These are phyloP conservation scores for Selene dorsalis DNA, from an alignment of 2,797 vertebrate species.

Conservation along the genomic window DNA sequence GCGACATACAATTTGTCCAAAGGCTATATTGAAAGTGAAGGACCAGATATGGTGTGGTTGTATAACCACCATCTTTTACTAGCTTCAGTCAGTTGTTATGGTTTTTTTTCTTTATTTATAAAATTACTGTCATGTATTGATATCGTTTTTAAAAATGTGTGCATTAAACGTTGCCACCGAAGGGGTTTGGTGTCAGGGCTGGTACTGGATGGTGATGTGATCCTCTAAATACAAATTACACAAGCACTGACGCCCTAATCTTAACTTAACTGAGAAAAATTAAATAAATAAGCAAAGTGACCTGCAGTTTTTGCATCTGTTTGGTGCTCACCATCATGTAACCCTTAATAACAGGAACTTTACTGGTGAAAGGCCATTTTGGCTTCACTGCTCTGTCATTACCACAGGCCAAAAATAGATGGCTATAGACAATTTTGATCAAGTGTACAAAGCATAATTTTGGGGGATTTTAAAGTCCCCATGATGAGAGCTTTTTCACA, in stretches of 20 bases:
- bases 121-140: background rate
- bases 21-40: background rate
- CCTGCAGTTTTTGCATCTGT: background rate
- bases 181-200: background rate
- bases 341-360: background rate
- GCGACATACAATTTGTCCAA: background rate
- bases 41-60: too few relatives aligned
- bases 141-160: background rate
- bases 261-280: background rate
- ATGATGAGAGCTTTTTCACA: conserved; percentile 29
- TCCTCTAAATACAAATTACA: background rate
- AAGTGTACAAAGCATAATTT: conserved; percentile 36
- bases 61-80: background rate
- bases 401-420: conserved; percentile 26
- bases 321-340: background rate
- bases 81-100: background rate
- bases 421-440: conserved; percentile 36
- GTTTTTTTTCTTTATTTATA: background rate
- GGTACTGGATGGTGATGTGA: background rate
- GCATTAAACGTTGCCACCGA: background rate
- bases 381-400: background rate
- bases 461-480: conserved; percentile 30
- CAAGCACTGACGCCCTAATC: background rate
- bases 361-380: background rate
- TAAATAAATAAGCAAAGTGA: background rate